Evolutionary conservation across 2,113 vertebrate genomes (phyloP), one percentile per base, ranked within the genome.

Genomic region (Proteles cristata): DNA sequence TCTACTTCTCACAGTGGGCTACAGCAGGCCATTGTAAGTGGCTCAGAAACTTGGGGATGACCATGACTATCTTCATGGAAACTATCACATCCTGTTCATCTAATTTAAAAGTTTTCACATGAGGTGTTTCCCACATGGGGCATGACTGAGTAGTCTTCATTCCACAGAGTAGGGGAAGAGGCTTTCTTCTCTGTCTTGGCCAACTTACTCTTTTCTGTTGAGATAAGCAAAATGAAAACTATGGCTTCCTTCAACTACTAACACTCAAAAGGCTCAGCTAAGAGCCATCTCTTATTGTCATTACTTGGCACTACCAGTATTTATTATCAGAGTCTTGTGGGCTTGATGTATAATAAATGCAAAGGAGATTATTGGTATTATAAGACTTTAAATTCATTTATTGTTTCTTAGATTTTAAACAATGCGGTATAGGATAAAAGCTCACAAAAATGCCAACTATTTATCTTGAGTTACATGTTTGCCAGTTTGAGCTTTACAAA

Each of bases 401-500:
- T 45, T 96, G 28, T 17, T 23, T 17, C 66, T 43, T 73, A 65
- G 21, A 79, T 88, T 94, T 94, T 68, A 89, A 88, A 35, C 68
- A 76, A 65, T 82, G 71, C 50, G 55, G 69, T 92, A 3, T 26
- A 31, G 84, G 69, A 81, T 77, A 93, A 94, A 97, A 96, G 3
- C 71, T 81, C 7, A 83, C 43, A 14, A 77, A 94, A 90, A 81
- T 50, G 23, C 35, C 12, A 86, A 74, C 31, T 0, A 5, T 11
- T 94, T 8, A 21, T 5, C 10, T 82, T 6, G 11, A 61, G 28
- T 58, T 14, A 50, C 25, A 63, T 1, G 7, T 65, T 43, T 55
- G n/a, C n/a, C 35, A 69, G 65, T 81, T 82, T 88, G 48, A 8
- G 7, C 80, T 91, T 50, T n/a, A 17, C 35, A 55, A 92, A 93